Conservation (phyloP, 2,888 invertebrate genomes). For the Drosophila incognita region DNA sequence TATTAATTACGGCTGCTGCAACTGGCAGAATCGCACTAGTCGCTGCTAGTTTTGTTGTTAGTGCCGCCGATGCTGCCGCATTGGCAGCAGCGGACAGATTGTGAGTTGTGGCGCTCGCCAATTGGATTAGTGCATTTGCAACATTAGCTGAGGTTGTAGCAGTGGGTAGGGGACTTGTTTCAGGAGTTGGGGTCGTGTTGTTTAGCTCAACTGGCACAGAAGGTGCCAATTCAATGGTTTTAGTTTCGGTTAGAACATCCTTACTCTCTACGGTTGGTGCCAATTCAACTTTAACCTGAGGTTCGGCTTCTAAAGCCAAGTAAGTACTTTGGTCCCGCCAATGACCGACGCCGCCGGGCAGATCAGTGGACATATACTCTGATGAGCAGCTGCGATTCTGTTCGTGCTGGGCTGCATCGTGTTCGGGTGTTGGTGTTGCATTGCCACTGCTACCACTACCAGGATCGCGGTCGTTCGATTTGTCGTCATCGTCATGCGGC, state of each 20-base stretch:
- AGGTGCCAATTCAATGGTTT: conserved; percentile 51
- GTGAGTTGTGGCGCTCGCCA: conserved; percentile 82
- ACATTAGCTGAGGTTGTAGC: conserved; percentile 65
- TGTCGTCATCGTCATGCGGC: conserved; percentile 85
- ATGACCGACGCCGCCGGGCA: conserved; percentile 92
- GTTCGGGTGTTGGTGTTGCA: conserved; percentile 78
- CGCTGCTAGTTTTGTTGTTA: conserved; percentile 72
- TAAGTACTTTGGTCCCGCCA: conserved; percentile 94
- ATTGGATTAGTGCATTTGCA: conserved; percentile 82
- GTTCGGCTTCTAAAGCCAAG: conserved; percentile 87
- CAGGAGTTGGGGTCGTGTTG: conserved; percentile 36
- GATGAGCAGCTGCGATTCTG: conserved; percentile 85
- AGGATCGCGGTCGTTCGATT: conserved; percentile 88
- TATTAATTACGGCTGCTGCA: conserved; percentile 68
- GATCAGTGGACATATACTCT: conserved; percentile 89
- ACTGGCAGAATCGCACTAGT: conserved; percentile 69
- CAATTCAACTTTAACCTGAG: conserved; percentile 60
- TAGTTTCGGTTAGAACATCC: conserved; percentile 66
- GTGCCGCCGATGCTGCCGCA: conserved; percentile 67
- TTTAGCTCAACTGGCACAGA: conserved; percentile 35
- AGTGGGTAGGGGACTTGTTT: conserved; percentile 49
- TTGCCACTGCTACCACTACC: conserved; percentile 87
- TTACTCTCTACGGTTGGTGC: conserved; percentile 46
- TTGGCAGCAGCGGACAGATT: conserved; percentile 74
- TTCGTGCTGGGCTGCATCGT: conserved; percentile 56